These are phyloP conservation scores for Physocephala rufipes DNA, from an alignment of 2,888 invertebrate genomes.

Conservation along the genomic window DNA sequence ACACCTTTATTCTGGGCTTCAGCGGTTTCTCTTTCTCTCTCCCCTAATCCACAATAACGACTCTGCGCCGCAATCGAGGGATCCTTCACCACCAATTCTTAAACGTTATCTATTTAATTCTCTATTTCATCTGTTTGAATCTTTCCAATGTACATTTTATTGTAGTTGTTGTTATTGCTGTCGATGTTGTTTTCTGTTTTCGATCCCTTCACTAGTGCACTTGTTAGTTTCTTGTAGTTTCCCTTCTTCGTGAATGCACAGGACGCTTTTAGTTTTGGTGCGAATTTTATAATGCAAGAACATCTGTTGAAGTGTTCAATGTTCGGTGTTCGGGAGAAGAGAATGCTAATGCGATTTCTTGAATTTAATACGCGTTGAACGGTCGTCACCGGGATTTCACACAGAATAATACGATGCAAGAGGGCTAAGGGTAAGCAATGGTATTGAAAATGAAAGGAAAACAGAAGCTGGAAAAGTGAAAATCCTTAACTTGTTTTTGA, in stretches of 20 bases:
- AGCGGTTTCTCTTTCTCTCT: too few relatives aligned
- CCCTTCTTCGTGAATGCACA: constrained; percentile 35
- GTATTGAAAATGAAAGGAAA: neutral
- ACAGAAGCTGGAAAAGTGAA: neutral
- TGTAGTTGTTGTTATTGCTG: neutral
- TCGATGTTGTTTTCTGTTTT: constrained; percentile 23
- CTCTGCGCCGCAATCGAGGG: too few relatives aligned
- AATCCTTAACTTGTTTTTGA: constrained; percentile 1
- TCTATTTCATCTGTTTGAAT: constrained; percentile 10
- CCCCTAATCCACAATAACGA: neutral
- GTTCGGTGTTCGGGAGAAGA: constrained; percentile 51
- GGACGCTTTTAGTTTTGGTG: constrained; percentile 60
- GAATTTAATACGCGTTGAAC: constrained; percentile 38
- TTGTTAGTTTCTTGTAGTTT: neutral
- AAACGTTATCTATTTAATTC: neutral
- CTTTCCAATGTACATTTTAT: constrained; percentile 9
- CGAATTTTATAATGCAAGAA: constrained; percentile 62
- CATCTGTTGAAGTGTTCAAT: constrained; percentile 53
- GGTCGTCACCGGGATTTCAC: constrained; percentile 31
- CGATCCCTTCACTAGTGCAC: constrained; percentile 11
- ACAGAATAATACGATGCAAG: neutral
- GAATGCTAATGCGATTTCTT: constrained; percentile 54
- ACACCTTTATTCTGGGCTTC: neutral
- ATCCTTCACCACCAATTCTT: neutral
- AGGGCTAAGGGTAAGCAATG: neutral